These are phyloP conservation scores for Saxidomus purpurata DNA, from an alignment of 1,140 invertebrate genomes.

Conservation along the genomic window DNA sequence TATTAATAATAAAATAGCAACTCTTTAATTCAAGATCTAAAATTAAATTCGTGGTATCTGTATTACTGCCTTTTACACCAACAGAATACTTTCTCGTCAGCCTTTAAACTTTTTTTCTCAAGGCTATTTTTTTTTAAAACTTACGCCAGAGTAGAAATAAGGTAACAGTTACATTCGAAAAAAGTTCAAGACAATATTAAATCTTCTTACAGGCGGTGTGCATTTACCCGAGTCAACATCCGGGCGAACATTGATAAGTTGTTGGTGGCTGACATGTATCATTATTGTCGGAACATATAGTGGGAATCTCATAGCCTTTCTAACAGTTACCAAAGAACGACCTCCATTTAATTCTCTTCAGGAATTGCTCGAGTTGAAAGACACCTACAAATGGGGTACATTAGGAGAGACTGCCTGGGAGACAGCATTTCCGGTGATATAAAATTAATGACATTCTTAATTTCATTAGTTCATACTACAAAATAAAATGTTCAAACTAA, in stretches of 20 bases:
- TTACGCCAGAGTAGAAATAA: too few relatives aligned
- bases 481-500: too few relatives aligned
- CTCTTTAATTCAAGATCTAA: too few relatives aligned
- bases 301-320: conserved; percentile 71
- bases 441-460: background rate
- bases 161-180: too few relatives aligned
- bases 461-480: too few relatives aligned
- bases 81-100: too few relatives aligned
- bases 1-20: too few relatives aligned
- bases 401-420: conserved; percentile 61
- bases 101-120: too few relatives aligned
- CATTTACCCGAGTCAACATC: conserved; percentile 60
- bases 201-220: background rate
- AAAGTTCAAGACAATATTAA: background rate
- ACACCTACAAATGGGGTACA: conserved; percentile 72
- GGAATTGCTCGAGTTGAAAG: conserved; percentile 69
- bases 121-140: too few relatives aligned
- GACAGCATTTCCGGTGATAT: conserved; percentile 50
- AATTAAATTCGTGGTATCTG: too few relatives aligned
- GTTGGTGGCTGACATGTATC: conserved; percentile 78
- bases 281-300: conserved; percentile 75
- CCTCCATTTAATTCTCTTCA: conserved; percentile 71
- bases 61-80: too few relatives aligned
- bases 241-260: conserved; percentile 72
- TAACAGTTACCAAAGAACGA: conserved; percentile 69